phyloP scores from a whole-genome alignment of 2,797 vertebrate species.

The Petrocephalus sullivani region DNA sequence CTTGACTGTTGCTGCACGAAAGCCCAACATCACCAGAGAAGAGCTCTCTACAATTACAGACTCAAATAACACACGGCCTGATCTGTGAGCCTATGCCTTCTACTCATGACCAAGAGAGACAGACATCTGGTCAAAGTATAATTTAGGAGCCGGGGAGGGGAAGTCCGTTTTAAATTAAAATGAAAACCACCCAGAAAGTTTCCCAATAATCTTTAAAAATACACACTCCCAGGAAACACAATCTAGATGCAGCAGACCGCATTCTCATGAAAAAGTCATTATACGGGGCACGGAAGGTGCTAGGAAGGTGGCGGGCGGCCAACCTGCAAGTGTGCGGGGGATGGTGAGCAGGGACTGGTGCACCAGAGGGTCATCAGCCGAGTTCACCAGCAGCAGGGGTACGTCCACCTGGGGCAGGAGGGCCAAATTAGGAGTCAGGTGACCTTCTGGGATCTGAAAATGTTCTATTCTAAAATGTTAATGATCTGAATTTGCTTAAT shows the following conservation, averaged over 20 bases:
- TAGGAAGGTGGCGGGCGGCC: neutral
- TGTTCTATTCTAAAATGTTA: neutral
- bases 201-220: slow-evolving; percentile 10
- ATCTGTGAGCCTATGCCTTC: neutral
- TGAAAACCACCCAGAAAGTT: neutral
- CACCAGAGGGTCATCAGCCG: slow-evolving; percentile 89
- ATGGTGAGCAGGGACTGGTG: slow-evolving; percentile 88
- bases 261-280: neutral
- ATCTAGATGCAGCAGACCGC: neutral
- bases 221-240: neutral
- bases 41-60: slow-evolving; percentile 8
- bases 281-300: neutral
- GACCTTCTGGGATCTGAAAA: neutral
- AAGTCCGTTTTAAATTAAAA: neutral
- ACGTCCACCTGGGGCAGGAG: slow-evolving; percentile 75
- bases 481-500: no score
- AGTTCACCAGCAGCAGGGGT: slow-evolving; percentile 90
- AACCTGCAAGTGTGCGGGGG: slow-evolving; percentile 91
- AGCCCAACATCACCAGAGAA: neutral
- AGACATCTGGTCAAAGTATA: neutral
- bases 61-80: neutral
- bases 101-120: neutral
- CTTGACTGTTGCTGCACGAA: neutral
- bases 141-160: neutral
- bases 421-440: neutral